Evolutionary conservation across 2,888 invertebrate species (phyloP).

Genomic region (Drosophila sordidula): DNA sequence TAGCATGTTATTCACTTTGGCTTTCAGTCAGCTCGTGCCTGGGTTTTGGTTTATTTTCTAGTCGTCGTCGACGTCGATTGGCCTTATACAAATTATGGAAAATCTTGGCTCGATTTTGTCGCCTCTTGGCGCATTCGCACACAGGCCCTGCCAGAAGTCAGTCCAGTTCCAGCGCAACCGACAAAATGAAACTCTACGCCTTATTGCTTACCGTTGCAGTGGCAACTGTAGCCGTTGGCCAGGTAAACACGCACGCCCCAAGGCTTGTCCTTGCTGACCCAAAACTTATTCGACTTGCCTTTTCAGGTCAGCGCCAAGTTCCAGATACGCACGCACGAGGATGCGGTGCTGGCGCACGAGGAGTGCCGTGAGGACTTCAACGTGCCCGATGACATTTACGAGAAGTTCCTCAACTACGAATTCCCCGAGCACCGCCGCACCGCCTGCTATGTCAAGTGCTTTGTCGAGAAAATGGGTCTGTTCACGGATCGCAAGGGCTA

Average conservation of each 20-base stretch:
- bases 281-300: background rate
- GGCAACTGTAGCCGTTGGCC: constrained; percentile 49
- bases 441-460: constrained; percentile 83
- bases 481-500: constrained; percentile 79
- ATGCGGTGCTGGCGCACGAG: constrained; percentile 79
- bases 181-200: constrained; percentile 74
- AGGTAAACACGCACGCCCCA: constrained; percentile 59
- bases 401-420: constrained; percentile 79
- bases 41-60: constrained; percentile 37
- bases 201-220: constrained; percentile 57
- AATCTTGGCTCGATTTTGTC: constrained; percentile 67
- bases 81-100: constrained; percentile 68
- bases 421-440: constrained; percentile 82
- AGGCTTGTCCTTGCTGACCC: constrained; percentile 14
- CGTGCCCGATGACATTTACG: constrained; percentile 81
- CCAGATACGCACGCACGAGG: constrained; percentile 74
- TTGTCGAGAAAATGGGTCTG: constrained; percentile 83
- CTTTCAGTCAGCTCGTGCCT: constrained; percentile 20
- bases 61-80: constrained; percentile 28
- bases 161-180: constrained; percentile 36
- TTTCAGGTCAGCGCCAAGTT: constrained; percentile 71
- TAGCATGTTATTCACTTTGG: constrained; percentile 62
- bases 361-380: constrained; percentile 74
- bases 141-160: constrained; percentile 66
- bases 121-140: constrained; percentile 67